Base-by-base conservation (phyloP, 2,113 vertebrate species). In the Sardina pilchardus region DNA sequence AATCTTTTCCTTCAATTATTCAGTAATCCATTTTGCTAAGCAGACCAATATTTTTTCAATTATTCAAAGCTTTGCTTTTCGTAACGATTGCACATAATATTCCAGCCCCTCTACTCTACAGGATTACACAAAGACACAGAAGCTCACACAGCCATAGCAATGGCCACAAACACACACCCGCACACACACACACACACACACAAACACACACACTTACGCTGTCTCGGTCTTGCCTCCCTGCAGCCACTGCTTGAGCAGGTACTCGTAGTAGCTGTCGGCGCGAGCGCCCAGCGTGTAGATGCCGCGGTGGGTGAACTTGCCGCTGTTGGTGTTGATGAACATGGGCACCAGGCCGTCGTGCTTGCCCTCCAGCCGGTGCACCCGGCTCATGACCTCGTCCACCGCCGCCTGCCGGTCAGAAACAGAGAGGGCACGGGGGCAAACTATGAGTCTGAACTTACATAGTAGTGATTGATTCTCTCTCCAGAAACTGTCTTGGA, bases 211-310 rank as follows among this genome's bases (percentile, higher is more conserved):
- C 19, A 95, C 97, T 97, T 94, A 99, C 98, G 94, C 93, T 0
- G 95, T 94, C 91, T 99, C 98, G 0, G 90, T 94, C 91, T 96
- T 99, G n/a, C 97, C 98, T 4, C 98, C 98, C 93, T 99, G 98
- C 92, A 99, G 95, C 98, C 98, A 99, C 89, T 99, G 98, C 89
- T 99, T 99, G 39, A 99, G 96, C 89, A 99, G 93, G 93, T 98
- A 99, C 87, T 99, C 98, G 2, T 99, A 99, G 95, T 99, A 99
- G 93, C 98, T 99, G 96, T 99, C 98, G 0, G 97, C 98, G 83
- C 98, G 90, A 86, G 98, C 98, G 0, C 98, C 98, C 59, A 99
- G 91, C 0, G 98, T 99, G 86, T 96, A 98, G 45, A 97, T 94
- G 0, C 97, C 97, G 84, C 96, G 91, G 89, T 99, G 98, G 6